Conservation (phyloP, 2,113 vertebrate genomes). For the Atherinomorus stipes region DNA sequence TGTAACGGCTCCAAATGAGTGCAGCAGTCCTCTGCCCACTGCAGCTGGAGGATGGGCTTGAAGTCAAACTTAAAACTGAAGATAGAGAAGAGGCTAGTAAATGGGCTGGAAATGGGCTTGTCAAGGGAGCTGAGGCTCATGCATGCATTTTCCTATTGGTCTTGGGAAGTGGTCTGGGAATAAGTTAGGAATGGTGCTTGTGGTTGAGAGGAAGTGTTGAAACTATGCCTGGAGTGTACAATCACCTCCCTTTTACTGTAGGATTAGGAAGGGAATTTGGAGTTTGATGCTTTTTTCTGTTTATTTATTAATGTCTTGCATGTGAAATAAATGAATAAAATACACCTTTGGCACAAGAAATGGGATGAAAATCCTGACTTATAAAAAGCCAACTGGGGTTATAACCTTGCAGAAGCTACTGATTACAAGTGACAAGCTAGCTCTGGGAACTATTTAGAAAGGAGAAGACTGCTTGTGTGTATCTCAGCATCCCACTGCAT, state of each 20-base stretch:
- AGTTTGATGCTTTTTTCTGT: neutral
- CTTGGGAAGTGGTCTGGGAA: constrained; percentile 52
- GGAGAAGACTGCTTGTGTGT: too few relatives aligned
- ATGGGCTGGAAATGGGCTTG: constrained; percentile 8
- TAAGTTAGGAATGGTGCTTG: constrained; percentile 48
- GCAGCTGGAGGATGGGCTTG: constrained; percentile 49
- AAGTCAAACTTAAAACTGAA: constrained; percentile 56
- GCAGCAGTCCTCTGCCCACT: constrained; percentile 21
- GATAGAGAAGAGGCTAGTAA: constrained; percentile 34
- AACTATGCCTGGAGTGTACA: constrained; percentile 30
- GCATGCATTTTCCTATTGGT: constrained; percentile 51
- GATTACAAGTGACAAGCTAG: too few relatives aligned
- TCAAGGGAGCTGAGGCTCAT: constrained; percentile 20
- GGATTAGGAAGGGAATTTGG: neutral
- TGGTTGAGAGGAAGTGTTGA: constrained; percentile 34
- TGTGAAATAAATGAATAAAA: neutral
- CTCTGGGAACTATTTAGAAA: too few relatives aligned
- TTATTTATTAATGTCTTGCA: neutral
- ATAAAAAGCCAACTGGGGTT: too few relatives aligned
- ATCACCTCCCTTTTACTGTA: constrained; percentile 23
- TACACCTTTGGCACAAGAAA: neutral
- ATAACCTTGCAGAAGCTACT: too few relatives aligned
- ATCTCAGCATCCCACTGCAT: too few relatives aligned
- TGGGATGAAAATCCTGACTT: neutral
- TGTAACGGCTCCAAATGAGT: constrained; percentile 33